Conservation (phyloP, 2,113 vertebrate genomes). For the Xenotilapia longispinis region DNA sequence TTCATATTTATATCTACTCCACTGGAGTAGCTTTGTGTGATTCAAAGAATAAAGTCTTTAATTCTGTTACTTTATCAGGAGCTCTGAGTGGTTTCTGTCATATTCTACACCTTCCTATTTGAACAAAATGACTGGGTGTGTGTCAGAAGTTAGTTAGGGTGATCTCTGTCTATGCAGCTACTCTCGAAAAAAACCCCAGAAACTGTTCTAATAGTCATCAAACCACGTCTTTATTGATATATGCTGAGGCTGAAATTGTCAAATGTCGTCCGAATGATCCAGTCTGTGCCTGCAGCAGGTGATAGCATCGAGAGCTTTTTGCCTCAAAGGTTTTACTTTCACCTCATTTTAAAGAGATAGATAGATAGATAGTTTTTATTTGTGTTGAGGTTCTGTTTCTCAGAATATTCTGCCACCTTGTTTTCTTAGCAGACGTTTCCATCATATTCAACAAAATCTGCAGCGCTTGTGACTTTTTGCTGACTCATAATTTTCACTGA, state of each 20-base stretch:
- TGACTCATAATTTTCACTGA: background rate
- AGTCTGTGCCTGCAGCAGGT: background rate
- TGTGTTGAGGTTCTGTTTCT: background rate
- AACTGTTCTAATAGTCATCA: background rate
- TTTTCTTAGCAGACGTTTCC: background rate
- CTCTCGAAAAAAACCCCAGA: accelerated
- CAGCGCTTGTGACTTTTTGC: background rate
- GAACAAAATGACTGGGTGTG: background rate
- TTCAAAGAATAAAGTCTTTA: background rate
- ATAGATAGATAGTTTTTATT: background rate
- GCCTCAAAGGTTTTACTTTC: background rate
- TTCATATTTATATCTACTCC: background rate
- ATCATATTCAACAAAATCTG: background rate
- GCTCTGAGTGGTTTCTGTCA: background rate
- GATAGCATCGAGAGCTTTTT: background rate
- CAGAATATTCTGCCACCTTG: background rate
- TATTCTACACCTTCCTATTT: background rate
- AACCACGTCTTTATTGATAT: background rate
- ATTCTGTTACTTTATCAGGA: background rate
- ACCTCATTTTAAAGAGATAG: background rate
- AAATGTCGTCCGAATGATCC: background rate
- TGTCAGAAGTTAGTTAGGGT: background rate
- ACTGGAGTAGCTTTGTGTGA: background rate
- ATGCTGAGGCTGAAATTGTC: background rate
- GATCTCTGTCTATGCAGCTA: background rate